These are phyloP conservation scores for Drosophila paracracens DNA, from an alignment of 2,888 invertebrate species.

Conservation along the genomic window DNA sequence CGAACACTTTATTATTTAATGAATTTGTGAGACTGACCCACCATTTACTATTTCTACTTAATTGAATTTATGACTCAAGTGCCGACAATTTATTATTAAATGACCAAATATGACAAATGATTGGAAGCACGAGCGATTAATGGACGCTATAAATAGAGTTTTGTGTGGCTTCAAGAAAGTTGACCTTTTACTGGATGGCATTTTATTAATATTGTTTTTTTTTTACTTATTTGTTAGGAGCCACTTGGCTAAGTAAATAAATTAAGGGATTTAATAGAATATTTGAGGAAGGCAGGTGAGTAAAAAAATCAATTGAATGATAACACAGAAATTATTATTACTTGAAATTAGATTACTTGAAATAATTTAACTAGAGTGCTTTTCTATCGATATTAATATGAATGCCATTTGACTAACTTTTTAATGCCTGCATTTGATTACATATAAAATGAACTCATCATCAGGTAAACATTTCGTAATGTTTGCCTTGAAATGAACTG, in stretches of 20 bases:
- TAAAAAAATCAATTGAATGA: not conserved
- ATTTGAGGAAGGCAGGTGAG: not conserved
- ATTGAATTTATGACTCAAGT: constrained; percentile 62
- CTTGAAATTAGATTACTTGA: not conserved
- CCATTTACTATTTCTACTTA: constrained; percentile 59
- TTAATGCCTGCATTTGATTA: not conserved
- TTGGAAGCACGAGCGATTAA: constrained; percentile 8
- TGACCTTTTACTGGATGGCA: not conserved
- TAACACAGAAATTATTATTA: not conserved
- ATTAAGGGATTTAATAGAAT: not conserved
- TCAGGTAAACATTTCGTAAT: not conserved
- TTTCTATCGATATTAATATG: not conserved
- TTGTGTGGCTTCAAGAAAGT: not conserved
- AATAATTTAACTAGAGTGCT: not conserved
- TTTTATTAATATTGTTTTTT: not conserved
- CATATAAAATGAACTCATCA: not conserved
- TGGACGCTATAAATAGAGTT: not conserved
- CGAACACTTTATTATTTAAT: constrained; percentile 62
- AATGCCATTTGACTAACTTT: not conserved
- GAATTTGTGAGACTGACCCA: constrained; percentile 43
- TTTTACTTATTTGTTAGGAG: not conserved
- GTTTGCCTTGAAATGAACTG: constrained; percentile 9
- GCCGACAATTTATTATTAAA: constrained; percentile 62
- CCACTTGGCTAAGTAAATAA: not conserved
- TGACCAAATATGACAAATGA: constrained; percentile 62